Evolutionary conservation across 2,113 vertebrate genomes (phyloP).

Genomic region (Larimichthys polyactis): DNA sequence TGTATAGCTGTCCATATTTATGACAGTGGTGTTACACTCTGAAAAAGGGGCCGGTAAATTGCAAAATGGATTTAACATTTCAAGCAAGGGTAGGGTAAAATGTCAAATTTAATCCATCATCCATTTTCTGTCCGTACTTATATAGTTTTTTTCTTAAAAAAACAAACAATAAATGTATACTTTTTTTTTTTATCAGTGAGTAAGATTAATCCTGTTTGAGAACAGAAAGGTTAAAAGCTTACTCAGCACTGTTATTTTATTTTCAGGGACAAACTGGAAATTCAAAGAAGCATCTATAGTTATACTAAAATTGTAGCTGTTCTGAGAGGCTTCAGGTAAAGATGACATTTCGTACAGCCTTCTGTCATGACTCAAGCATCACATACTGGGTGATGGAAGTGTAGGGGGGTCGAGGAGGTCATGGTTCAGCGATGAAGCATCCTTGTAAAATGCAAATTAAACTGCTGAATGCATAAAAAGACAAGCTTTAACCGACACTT

Average conservation of each 20-base stretch:
- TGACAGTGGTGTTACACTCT: no score
- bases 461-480: conserved; percentile 20
- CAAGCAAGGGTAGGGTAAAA: background rate
- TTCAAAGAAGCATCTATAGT: background rate
- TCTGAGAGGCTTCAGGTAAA: background rate
- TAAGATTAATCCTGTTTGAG: background rate
- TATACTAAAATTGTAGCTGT: no score
- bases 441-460: conserved; percentile 53
- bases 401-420: background rate
- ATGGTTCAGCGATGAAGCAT: conserved; percentile 20
- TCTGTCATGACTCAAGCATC: background rate
- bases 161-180: background rate
- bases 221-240: background rate
- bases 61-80: background rate
- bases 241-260: conserved; percentile 1
- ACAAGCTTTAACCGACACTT: conserved; percentile 33
- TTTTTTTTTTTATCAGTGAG: background rate
- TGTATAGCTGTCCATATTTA: no score
- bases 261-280: background rate
- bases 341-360: background rate
- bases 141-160: background rate
- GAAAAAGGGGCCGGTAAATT: no score
- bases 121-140: background rate
- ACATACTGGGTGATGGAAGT: conserved; percentile 10
- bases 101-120: background rate